Conservation (phyloP, 2,113 vertebrate species). For the Shinisaurus crocodilurus region DNA sequence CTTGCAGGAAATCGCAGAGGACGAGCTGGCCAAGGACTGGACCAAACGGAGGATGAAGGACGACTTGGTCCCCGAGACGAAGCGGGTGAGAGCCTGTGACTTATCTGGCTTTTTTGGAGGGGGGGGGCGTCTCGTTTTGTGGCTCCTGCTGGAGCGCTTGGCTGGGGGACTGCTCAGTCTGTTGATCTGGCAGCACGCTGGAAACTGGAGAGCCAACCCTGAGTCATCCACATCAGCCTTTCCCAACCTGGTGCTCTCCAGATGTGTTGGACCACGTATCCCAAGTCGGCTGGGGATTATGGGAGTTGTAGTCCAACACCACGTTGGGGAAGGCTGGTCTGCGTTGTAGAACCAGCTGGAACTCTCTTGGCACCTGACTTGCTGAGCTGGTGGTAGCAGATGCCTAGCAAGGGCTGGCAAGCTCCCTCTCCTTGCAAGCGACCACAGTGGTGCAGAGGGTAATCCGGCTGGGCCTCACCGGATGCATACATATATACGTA, state of each 20-base stretch:
- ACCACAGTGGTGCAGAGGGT: too few species aligned
- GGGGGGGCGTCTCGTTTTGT: rapidly evolving
- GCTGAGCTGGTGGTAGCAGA: neutral
- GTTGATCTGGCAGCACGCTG: neutral
- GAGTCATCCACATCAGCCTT: neutral
- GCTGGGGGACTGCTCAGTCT: too few species aligned
- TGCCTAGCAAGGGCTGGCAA: neutral
- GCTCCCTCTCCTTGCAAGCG: neutral
- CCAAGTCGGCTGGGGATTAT: neutral
- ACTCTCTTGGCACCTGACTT: neutral
- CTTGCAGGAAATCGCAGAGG: slow-evolving; percentile 96
- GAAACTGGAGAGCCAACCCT: neutral
- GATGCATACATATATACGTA: neutral
- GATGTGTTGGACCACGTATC: neutral
- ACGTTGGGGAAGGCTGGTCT: too few species aligned
- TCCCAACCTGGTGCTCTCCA: neutral
- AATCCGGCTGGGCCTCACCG: neutral
- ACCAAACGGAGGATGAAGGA: slow-evolving; percentile 95
- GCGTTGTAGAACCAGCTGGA: neutral
- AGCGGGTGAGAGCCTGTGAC: slow-evolving; percentile 82
- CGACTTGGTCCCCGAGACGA: slow-evolving; percentile 94
- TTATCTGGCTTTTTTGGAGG: rapidly evolving
- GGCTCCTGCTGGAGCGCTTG: neutral
- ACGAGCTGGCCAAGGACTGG: slow-evolving; percentile 94
- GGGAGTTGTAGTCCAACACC: neutral